phyloP scores from a whole-genome alignment of 2,113 vertebrate genomes.

The Coryphaenoides rupestris region DNA sequence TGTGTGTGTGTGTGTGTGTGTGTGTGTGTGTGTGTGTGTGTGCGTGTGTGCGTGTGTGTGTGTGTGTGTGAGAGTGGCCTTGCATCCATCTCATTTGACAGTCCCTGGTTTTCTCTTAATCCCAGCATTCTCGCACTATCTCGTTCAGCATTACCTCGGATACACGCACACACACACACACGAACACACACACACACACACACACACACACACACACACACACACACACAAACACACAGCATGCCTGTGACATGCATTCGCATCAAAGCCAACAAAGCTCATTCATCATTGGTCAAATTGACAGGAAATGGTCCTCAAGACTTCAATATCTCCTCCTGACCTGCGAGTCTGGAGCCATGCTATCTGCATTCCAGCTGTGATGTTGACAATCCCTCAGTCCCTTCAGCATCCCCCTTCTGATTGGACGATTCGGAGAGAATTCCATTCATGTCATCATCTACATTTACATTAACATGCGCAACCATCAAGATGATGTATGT shows the following conservation, averaged over 20 bases:
- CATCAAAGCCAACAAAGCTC: conserved; percentile 56
- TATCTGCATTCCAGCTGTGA: conserved; percentile 46
- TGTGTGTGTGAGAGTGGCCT: conserved; percentile 29
- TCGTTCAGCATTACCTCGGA: conserved; percentile 52
- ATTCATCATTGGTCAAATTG: conserved; percentile 49
- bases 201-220: background rate
- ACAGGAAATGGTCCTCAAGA: conserved; percentile 45
- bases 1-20: conserved; percentile 9
- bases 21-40: conserved; percentile 31
- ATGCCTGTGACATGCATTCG: conserved; percentile 50
- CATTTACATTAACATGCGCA: too few species aligned
- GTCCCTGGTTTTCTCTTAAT: too few species aligned
- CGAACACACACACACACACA: conserved; percentile 2
- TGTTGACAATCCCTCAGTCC: conserved; percentile 18
- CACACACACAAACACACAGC: conserved; percentile 33
- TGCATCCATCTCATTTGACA: too few species aligned
- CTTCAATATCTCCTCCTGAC: conserved; percentile 45
- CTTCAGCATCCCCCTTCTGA: conserved; percentile 8
- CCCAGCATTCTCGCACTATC: too few species aligned
- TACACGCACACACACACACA: conserved; percentile 8
- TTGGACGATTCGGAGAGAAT: conserved; percentile 8
- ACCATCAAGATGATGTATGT: too few species aligned
- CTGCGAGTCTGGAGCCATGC: conserved; percentile 30
- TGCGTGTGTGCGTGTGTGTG: background rate
- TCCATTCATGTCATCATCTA: too few species aligned